phyloP scores from a whole-genome alignment of 2,797 vertebrate species.

The Coracias cyanogaster region DNA sequence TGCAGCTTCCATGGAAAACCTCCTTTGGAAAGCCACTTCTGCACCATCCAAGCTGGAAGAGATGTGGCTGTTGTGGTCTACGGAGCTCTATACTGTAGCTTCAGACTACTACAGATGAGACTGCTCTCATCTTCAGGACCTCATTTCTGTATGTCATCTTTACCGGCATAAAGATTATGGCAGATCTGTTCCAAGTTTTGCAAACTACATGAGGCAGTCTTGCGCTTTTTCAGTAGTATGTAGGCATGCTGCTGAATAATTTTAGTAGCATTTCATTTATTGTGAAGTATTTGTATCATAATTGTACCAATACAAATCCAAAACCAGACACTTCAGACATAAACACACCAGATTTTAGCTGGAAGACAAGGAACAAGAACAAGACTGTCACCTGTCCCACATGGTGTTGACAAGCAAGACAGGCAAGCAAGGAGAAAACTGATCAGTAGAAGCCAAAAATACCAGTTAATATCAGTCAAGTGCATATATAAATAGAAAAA shows the following conservation, averaged over 20 bases:
- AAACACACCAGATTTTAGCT: not conserved
- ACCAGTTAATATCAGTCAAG: not conserved
- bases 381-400: not conserved
- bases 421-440: not conserved
- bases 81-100: not conserved
- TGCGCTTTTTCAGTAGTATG: not conserved
- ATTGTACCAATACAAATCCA: not conserved
- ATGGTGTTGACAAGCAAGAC: not conserved
- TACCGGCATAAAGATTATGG: not conserved
- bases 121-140: not conserved
- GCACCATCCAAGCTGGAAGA: not conserved
- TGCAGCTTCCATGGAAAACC: accelerated
- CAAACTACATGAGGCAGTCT: not conserved
- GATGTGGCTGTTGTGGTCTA: not conserved
- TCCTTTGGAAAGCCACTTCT: not conserved
- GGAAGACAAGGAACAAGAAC: not conserved
- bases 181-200: not conserved
- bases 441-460: not conserved
- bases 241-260: not conserved
- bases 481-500: not conserved
- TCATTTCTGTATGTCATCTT: not conserved
- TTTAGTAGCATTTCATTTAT: not conserved
- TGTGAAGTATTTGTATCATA: not conserved
- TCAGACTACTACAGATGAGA: not conserved
- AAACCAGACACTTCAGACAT: not conserved